Conservation (phyloP, 1,140 invertebrate genomes). For the Bombus waltoni region DNA sequence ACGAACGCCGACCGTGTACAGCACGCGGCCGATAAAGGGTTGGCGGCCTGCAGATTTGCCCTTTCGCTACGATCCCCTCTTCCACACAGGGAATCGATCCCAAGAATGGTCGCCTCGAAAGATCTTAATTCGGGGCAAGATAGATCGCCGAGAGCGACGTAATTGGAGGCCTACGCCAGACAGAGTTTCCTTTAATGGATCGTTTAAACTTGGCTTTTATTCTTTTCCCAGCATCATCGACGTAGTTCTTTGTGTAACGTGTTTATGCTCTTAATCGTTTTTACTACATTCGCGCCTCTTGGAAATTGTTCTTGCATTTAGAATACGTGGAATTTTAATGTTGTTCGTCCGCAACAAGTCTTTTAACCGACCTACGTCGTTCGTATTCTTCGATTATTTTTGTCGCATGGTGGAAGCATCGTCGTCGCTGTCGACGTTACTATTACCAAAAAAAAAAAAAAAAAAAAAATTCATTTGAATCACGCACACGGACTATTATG, state of each 20-base stretch:
- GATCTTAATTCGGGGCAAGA: constrained; percentile 25
- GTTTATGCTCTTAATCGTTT: no score
- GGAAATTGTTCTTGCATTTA: no score
- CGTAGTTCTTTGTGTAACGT: neutral
- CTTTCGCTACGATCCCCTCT: neutral
- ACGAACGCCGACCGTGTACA: constrained; percentile 40
- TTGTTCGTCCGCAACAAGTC: no score
- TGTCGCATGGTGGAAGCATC: no score
- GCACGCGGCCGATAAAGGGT: constrained; percentile 45
- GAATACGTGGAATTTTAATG: no score
- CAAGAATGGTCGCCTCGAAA: neutral
- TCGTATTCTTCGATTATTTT: no score
- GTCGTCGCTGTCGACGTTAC: no score
- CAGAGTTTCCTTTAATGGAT: neutral
- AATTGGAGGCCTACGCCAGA: neutral
- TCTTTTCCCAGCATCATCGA: neutral
- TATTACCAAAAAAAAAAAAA: no score
- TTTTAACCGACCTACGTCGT: no score
- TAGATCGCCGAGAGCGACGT: neutral
- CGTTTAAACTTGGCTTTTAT: neutral
- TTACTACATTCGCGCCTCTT: no score
- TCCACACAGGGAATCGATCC: neutral
- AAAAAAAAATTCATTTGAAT: neutral
- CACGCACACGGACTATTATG: no score
- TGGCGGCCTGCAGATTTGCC: neutral